A percentile compares a stretch with the other conserved stretches of the same genome.
These are phyloP conservation scores for Characodon lateralis DNA, from an alignment of 2,797 vertebrate genomes.

Conservation along the genomic window DNA sequence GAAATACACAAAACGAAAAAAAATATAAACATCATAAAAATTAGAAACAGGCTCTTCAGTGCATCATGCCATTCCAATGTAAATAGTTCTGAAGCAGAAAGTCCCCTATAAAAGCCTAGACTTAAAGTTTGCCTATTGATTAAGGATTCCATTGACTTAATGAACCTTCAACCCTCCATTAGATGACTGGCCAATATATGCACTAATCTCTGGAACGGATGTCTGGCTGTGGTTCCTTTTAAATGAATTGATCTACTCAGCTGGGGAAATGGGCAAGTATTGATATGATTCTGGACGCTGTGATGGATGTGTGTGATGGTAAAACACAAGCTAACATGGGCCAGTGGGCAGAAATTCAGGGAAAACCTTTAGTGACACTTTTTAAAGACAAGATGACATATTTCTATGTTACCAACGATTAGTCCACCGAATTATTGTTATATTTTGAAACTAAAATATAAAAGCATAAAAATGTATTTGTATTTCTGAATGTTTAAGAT, in stretches of 20 bases:
- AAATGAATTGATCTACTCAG: conserved; percentile 87
- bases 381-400: conserved; percentile 66
- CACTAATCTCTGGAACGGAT: conserved; percentile 89
- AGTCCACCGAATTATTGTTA: conserved; percentile 39
- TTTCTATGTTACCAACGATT: conserved; percentile 60
- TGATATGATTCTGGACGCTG: conserved; percentile 82
- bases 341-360: conserved; percentile 63
- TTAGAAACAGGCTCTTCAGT: conserved; percentile 23
- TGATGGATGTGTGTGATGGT: conserved; percentile 84
- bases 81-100: conserved; percentile 63
- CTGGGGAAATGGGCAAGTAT: conserved; percentile 85
- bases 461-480: conserved; percentile 23
- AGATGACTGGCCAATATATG: conserved; percentile 86
- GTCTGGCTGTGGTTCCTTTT: conserved; percentile 87
- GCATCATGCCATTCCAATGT: conserved; percentile 43
- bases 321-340: conserved; percentile 76
- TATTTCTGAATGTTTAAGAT: conserved; percentile 24
- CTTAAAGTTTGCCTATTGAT: conserved; percentile 90
- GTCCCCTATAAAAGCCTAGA: conserved; percentile 76
- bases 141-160: conserved; percentile 98
- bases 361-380: conserved; percentile 60
- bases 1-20: conserved; percentile 33
- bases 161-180: conserved; percentile 91
- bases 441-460: conserved; percentile 15
- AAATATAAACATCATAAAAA: conserved; percentile 39